phyloP scores from a whole-genome alignment of 2,113 vertebrate genomes.

The Dryoscopus gambensis region DNA sequence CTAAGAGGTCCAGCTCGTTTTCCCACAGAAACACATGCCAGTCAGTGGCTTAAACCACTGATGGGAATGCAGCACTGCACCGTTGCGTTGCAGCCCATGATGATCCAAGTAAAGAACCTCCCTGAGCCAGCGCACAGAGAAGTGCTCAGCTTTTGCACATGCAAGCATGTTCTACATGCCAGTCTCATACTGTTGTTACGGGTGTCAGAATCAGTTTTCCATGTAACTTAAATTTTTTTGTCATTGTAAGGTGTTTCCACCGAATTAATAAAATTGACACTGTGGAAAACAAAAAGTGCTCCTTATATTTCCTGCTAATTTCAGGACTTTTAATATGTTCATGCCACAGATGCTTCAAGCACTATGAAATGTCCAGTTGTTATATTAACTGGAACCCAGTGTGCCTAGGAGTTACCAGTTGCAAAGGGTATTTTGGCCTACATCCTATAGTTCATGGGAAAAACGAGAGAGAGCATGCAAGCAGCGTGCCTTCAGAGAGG shows the following conservation, averaged over 20 bases:
- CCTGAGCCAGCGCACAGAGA: not conserved
- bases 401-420: slow-evolving; percentile 7
- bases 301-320: not conserved
- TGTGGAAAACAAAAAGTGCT: not conserved
- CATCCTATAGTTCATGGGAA: slow-evolving; percentile 43
- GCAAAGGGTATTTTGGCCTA: slow-evolving; percentile 40
- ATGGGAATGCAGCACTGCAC: fast-evolving
- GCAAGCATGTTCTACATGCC: not conserved
- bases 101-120: not conserved
- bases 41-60: not conserved
- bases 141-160: not conserved
- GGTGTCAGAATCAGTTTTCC: not conserved
- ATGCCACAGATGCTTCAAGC: not conserved
- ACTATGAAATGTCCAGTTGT: not conserved
- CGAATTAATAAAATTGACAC: slow-evolving; percentile 32
- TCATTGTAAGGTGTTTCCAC: not conserved
- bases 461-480: not conserved
- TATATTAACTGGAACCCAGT: not conserved
- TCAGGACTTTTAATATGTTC: not conserved
- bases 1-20: not conserved
- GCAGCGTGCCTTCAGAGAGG: not conserved
- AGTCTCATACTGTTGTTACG: fast-evolving
- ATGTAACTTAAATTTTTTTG: not conserved
- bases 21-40: not conserved
- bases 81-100: fast-evolving